Conservation (phyloP, 2,113 vertebrate genomes). For the Megaleporinus macrocephalus region DNA sequence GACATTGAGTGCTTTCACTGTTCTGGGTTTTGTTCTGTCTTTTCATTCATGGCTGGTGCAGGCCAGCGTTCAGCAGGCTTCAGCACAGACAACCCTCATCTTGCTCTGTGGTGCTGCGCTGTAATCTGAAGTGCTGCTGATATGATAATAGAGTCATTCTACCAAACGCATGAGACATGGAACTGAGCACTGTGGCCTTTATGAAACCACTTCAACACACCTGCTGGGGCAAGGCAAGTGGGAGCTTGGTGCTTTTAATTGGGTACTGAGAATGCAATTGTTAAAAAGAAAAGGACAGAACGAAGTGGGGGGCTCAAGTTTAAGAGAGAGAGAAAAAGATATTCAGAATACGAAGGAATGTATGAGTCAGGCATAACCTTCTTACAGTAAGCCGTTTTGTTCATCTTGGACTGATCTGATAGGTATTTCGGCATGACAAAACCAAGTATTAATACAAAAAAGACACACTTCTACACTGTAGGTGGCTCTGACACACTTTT, state of each 20-base stretch:
- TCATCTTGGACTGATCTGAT: neutral
- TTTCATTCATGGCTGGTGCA: neutral
- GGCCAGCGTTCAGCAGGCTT: neutral
- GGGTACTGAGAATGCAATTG: conserved; percentile 65
- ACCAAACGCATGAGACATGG: conserved; percentile 68
- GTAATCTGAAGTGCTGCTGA: conserved; percentile 71
- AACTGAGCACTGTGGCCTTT: conserved; percentile 66
- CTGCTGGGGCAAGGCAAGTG: conserved; percentile 55
- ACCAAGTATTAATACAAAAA: neutral
- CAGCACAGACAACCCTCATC: conserved; percentile 21
- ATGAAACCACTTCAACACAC: conserved; percentile 60
- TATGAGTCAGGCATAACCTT: neutral
- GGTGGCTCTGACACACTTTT: no score
- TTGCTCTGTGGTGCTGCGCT: conserved; percentile 54
- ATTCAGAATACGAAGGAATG: conserved; percentile 44
- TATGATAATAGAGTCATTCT: conserved; percentile 74
- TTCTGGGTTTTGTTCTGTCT: neutral
- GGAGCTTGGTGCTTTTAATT: conserved; percentile 75
- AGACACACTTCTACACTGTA: no score
- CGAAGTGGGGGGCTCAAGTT: neutral
- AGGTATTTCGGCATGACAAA: neutral
- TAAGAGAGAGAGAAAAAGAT: conserved; percentile 5
- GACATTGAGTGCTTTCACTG: neutral
- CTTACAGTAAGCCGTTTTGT: neutral
- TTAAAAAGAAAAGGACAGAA: conserved; percentile 45